Evolutionary conservation across 2,113 vertebrate species (phyloP).

Genomic region (Pedetes capensis): DNA sequence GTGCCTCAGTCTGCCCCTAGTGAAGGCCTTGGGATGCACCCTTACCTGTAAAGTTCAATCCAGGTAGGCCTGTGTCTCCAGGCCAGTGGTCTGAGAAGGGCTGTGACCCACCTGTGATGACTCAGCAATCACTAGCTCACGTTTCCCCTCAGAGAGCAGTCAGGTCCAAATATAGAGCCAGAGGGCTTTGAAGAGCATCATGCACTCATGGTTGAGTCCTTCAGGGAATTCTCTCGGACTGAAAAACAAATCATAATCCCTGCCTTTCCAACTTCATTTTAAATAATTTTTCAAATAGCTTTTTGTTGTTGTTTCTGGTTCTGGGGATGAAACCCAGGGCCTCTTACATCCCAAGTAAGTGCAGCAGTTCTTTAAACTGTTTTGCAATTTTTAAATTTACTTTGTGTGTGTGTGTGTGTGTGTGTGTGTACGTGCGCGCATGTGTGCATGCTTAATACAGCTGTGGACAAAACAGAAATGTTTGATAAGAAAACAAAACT

Average conservation of each 20-base stretch:
- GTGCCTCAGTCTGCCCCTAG: background rate
- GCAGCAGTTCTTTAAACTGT: no score
- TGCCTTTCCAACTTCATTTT: background rate
- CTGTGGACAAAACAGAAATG: background rate
- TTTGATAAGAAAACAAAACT: background rate
- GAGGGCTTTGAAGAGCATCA: background rate
- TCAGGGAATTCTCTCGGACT: background rate
- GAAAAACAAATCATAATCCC: slow-evolving; percentile 29
- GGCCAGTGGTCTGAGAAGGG: background rate
- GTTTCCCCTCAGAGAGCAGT: background rate
- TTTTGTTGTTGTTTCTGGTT: background rate
- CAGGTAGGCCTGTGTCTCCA: background rate
- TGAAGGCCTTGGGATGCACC: background rate
- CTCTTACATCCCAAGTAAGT: no score
- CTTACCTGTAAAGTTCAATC: background rate
- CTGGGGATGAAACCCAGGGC: no score
- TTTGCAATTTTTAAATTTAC: no score
- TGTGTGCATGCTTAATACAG: background rate
- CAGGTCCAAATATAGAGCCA: slow-evolving; percentile 23
- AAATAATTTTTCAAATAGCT: background rate
- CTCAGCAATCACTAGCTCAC: slow-evolving; percentile 13
- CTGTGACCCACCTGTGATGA: background rate
- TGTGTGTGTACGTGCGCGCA: no score
- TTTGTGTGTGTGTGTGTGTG: background rate
- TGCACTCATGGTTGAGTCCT: background rate